Evolutionary conservation across 2,888 invertebrate genomes (phyloP).

Genomic region (Dendrolimus houi): DNA sequence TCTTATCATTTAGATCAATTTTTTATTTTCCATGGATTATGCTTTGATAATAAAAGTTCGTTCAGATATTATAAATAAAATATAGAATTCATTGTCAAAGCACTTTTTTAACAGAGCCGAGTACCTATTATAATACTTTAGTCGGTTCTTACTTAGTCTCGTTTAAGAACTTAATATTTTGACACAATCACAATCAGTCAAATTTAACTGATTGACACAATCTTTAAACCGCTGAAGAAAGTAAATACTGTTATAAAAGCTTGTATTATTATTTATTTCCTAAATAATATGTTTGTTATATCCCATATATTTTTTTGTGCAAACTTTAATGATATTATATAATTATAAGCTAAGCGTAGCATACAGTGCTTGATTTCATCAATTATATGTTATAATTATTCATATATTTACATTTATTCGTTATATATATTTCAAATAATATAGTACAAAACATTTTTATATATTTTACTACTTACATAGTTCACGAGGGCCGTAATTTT

Average conservation of each 20-base stretch:
- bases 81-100: too few species aligned
- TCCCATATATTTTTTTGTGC: conserved; percentile 18
- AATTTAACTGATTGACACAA: too few species aligned
- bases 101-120: too few species aligned
- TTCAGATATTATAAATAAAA: too few species aligned
- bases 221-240: too few species aligned
- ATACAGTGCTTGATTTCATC: conserved; percentile 21
- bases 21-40: too few species aligned
- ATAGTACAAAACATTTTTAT: conserved; percentile 61
- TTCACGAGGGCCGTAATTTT: background rate
- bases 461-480: conserved; percentile 4
- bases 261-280: background rate
- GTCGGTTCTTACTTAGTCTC: too few species aligned
- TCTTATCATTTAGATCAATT: too few species aligned
- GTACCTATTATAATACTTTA: too few species aligned
- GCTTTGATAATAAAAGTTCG: too few species aligned
- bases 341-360: conserved; percentile 46
- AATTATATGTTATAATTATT: conserved; percentile 15
- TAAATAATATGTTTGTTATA: background rate
- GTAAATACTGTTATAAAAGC: background rate
- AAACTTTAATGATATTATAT: conserved; percentile 18
- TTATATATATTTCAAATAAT: conserved; percentile 19
- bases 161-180: too few species aligned
- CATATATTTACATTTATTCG: conserved; percentile 31
- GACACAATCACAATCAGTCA: too few species aligned